Evolutionary conservation across 2,888 invertebrate species (phyloP).

Genomic region (Calephelis perditalis): DNA sequence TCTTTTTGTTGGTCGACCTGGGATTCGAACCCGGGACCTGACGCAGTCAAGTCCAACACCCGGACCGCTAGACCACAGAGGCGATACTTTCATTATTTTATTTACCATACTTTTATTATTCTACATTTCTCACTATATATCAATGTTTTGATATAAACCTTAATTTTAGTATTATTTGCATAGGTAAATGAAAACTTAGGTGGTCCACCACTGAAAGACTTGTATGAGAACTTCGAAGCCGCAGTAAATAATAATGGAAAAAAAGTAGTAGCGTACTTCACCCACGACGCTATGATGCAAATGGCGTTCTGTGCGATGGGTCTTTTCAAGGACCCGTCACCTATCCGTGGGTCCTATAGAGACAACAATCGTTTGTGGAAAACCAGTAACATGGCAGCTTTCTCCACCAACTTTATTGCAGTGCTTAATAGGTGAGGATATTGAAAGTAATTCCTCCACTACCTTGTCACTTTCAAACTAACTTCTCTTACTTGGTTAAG

Average conservation of each 20-base stretch:
- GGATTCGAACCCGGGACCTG: too few relatives aligned
- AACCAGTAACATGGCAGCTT: conserved; percentile 82
- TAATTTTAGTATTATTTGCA: conserved; percentile 9
- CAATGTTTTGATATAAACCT: too few relatives aligned
- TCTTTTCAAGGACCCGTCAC: conserved; percentile 77
- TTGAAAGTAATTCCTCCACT: background rate
- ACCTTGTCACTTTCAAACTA: too few relatives aligned
- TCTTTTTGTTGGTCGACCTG: too few relatives aligned
- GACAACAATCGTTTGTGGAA: conserved; percentile 80
- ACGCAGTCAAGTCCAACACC: too few relatives aligned
- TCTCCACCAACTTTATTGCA: conserved; percentile 84
- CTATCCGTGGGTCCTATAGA: conserved; percentile 77
- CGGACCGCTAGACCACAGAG: too few relatives aligned
- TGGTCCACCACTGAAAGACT: conserved; percentile 81
- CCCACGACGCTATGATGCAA: conserved; percentile 81
- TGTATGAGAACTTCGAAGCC: conserved; percentile 74
- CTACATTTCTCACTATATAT: too few relatives aligned
- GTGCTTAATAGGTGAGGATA: conserved; percentile 83
- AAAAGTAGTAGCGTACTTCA: conserved; percentile 83
- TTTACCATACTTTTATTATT: too few relatives aligned
- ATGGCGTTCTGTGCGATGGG: conserved; percentile 81
- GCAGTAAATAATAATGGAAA: conserved; percentile 38
- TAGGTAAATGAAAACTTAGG: conserved; percentile 81
- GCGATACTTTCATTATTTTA: too few relatives aligned
- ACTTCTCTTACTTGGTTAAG: too few relatives aligned